Base-by-base conservation (phyloP, 1,140 invertebrate genomes). In the Drosophila funebris region DNA sequence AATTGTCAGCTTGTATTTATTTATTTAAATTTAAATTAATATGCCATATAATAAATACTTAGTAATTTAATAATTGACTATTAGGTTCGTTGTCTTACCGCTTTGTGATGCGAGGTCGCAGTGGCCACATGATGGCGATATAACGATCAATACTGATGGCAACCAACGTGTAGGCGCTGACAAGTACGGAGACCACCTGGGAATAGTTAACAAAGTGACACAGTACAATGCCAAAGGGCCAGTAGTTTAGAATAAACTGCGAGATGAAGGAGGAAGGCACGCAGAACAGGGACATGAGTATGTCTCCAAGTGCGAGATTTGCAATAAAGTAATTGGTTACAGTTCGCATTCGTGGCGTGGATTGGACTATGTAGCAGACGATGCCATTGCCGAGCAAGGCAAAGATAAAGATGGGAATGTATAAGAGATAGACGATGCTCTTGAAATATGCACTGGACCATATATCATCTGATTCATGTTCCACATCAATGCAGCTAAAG, bases 261-360 rank as follows among this genome's bases (percentile, higher is more conserved):
- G 96, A 94, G 1, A 97, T 93, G 71, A 96, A 97, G 2, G 96
- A 95, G 75, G 97, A 97, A 1, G 97, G 97, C n/a, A 97, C 95
- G 84, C 96, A 97, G 67, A 97, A 95, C 1, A 97, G 73, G 0
- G 96, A 95, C 94, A 97, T 97, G 24, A 97, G 91, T 14, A 98
- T 95, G 90, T 98, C 97, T 16, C 96, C 96, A 6, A 97, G 92
- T 0, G 97, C 96, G 56, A 98, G 92, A 91, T 97, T 97, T 70
- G 95, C 94, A 69, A 97, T 97, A 87, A 97, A 97, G 83, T 96
- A 96, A 82, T 97, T 97, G 1, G 96, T 97, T 1, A 97, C 96
- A 0, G 96, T 97, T 68, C 95, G 94, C 96, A 97, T 97, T 27
- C 95, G 93, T 0, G 96, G 94, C 18, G 95, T 95, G 6, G 94